Evolutionary conservation across 1,140 invertebrate species (phyloP).

Genomic region (Nasonia vitripennis): DNA sequence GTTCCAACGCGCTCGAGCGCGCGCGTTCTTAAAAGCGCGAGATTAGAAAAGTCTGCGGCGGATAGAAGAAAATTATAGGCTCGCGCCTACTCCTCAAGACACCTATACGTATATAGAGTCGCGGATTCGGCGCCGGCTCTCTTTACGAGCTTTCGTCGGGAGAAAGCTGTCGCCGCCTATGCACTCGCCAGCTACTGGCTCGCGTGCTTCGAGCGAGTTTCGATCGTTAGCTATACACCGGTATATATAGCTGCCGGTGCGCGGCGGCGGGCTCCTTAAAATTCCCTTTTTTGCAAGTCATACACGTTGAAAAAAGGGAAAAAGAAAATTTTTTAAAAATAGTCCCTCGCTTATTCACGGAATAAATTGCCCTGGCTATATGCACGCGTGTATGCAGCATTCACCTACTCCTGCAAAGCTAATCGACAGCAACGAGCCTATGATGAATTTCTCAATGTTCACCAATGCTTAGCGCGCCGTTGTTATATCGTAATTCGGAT

Average conservation of each 20-base stretch:
- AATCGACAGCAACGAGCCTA: conserved; percentile 12
- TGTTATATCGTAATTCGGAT: not conserved
- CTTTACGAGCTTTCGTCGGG: conserved; percentile 22
- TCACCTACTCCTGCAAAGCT: not conserved
- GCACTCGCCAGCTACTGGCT: not conserved
- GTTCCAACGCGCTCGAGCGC: conserved; percentile 8
- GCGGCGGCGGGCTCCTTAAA: conserved; percentile 1
- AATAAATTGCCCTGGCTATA: conserved; percentile 32
- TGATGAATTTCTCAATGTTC: conserved; percentile 20
- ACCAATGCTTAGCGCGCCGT: not conserved
- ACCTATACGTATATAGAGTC: not conserved
- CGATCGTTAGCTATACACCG: conserved; percentile 27
- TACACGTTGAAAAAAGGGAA: not conserved
- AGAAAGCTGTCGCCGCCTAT: conserved; percentile 35
- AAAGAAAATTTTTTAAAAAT: not conserved
- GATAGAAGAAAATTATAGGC: conserved; percentile 44
- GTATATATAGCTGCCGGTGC: not conserved
- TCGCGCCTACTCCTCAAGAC: conserved; percentile 10
- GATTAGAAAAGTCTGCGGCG: conserved; percentile 24
- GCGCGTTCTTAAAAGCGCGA: conserved; percentile 27
- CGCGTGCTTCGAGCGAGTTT: conserved; percentile 29
- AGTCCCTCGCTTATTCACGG: not conserved
- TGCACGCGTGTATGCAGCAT: not conserved
- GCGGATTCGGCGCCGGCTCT: not conserved
- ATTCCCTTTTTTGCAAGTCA: conserved; percentile 43